These are phyloP conservation scores for Cichlasoma orientale DNA, from an alignment of 2,797 vertebrate species.

Conservation along the genomic window DNA sequence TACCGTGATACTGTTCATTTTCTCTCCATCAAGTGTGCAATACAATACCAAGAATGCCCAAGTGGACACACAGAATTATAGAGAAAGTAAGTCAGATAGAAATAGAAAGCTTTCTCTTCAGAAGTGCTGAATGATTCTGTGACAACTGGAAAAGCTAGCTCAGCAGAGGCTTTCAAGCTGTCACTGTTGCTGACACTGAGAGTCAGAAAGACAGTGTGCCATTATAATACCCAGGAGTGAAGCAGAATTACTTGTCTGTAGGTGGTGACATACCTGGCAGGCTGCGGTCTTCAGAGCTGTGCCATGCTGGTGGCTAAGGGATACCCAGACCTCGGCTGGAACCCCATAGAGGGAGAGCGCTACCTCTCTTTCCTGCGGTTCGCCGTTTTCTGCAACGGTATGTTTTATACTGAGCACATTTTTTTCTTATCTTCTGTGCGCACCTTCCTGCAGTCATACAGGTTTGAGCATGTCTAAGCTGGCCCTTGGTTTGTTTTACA, in stretches of 20 bases:
- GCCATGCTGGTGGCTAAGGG: slow-evolving; percentile 93
- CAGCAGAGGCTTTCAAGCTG: slow-evolving; percentile 23
- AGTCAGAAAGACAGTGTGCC: slow-evolving; percentile 27
- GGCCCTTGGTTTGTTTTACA: background rate
- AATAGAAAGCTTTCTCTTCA: slow-evolving; percentile 13
- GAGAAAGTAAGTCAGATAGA: slow-evolving; percentile 7
- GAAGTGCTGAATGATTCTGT: slow-evolving; percentile 30
- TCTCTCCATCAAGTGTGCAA: no score
- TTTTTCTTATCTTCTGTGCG: background rate
- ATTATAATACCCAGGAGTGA: slow-evolving; percentile 13
- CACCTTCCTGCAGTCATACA: background rate
- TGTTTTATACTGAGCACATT: slow-evolving; percentile 46
- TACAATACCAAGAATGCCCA: background rate
- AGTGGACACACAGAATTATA: background rate
- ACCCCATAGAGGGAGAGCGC: slow-evolving; percentile 97
- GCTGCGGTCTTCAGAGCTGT: slow-evolving; percentile 96
- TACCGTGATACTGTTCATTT: background rate
- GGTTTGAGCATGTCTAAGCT: background rate
- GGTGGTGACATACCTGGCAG: slow-evolving; percentile 97
- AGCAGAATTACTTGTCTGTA: slow-evolving; percentile 58
- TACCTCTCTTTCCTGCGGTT: slow-evolving; percentile 97
- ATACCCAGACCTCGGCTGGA: slow-evolving; percentile 98
- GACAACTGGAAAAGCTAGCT: slow-evolving; percentile 24
- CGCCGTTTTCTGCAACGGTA: slow-evolving; percentile 97
- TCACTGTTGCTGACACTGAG: slow-evolving; percentile 26